These are phyloP conservation scores for Chrosomus eos DNA, from an alignment of 2,797 vertebrate species.

Conservation along the genomic window DNA sequence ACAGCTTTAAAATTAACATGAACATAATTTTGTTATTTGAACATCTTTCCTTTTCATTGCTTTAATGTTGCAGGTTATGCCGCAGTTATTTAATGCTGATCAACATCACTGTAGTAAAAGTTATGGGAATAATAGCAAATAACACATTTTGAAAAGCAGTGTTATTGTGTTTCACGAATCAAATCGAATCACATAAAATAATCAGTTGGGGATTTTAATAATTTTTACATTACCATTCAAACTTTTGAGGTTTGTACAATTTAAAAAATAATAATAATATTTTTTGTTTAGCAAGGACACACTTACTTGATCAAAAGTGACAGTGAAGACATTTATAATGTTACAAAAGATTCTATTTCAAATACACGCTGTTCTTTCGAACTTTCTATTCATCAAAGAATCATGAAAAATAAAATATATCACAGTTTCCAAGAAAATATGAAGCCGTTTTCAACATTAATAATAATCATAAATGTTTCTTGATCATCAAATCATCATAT, in stretches of 20 bases:
- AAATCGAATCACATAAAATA: neutral
- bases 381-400: neutral
- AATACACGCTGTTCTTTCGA: too few relatives aligned
- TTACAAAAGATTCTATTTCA: too few relatives aligned
- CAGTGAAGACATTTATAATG: neutral
- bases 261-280: too few relatives aligned
- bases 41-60: neutral
- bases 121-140: neutral
- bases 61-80: neutral
- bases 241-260: neutral
- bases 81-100: neutral
- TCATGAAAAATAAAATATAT: neutral
- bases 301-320: neutral
- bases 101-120: neutral
- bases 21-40: neutral
- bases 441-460: too few relatives aligned
- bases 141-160: neutral
- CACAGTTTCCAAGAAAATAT: too few relatives aligned
- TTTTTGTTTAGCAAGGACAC: neutral
- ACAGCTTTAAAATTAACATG: neutral
- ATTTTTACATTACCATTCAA: neutral
- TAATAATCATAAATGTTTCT: too few relatives aligned
- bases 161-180: neutral
- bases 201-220: neutral
- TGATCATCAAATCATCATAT: too few relatives aligned